These are phyloP conservation scores for Halcyon smyrnensis DNA, from an alignment of 2,797 vertebrate species.

Conservation along the genomic window DNA sequence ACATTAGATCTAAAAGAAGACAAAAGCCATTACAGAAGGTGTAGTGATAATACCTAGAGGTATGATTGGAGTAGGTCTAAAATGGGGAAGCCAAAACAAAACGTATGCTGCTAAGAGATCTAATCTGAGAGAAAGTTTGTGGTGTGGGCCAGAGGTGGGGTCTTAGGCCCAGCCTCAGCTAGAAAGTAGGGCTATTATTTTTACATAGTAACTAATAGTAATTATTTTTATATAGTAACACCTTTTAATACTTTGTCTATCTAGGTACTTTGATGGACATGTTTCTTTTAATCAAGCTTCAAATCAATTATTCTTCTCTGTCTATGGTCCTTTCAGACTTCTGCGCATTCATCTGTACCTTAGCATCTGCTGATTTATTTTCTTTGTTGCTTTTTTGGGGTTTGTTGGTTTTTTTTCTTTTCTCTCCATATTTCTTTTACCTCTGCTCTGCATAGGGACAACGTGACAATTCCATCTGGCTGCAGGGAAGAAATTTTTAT, in stretches of 20 bases:
- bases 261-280: not conserved
- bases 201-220: too few species aligned
- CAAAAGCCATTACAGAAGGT: not conserved
- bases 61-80: not conserved
- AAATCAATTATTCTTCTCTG: not conserved
- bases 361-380: not conserved
- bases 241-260: not conserved
- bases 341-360: not conserved
- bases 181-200: not conserved
- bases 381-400: not conserved
- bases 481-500: not conserved
- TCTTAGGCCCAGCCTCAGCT: not conserved
- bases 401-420: too few species aligned
- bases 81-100: not conserved
- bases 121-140: not conserved
- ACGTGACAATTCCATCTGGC: not conserved
- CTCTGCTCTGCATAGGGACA: not conserved
- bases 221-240: not conserved
- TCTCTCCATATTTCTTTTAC: not conserved
- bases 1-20: not conserved
- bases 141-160: not conserved
- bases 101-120: not conserved
- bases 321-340: not conserved
- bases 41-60: not conserved
- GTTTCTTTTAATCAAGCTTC: not conserved